Base-by-base conservation (phyloP, 2,113 vertebrate genomes). In the Polypterus senegalus region DNA sequence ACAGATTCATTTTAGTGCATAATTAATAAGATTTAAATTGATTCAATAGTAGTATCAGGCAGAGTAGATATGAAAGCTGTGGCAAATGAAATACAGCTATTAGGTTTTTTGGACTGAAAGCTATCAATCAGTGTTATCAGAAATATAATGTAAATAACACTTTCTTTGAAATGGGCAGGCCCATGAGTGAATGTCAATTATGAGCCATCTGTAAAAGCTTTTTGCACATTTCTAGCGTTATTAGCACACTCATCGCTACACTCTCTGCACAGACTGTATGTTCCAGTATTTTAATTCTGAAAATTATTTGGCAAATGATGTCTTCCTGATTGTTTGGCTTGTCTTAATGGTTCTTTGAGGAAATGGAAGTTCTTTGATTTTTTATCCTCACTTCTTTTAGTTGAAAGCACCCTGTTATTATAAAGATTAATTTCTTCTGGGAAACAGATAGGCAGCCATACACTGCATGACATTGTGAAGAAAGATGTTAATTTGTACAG, bases 141-240 rank as follows among this genome's bases (percentile, higher is more conserved):
- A 59, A 65, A 59, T 69, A 64, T 58, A 10, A 68, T 66, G 71
- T 27, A 27, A 27, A 2, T 27, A 27, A 27, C 27, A 4, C 51
- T 52, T 10, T 52, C 51, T 52, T 64, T 10, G 66, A 61, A 7
- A 61, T 59, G 61, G 70, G 69, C 70, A 76, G 71, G 66, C 58
- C 44, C 47, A 69, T 60, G 75, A 54, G 68, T 64, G 27, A 58
- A 56, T 68, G 69, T 64, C 46, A 44, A 67, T 62, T 61, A 54
- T 51, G 65, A 59, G 63, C 69, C 9, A 47, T 66, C 57, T 48
- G 58, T 57, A 60, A 70, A 58, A 55, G 4, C 61, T 61, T 27
- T 48, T 9, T 67, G 79, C 79, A 54, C 79, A 81, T 81, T 67
- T 63, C 9, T 3, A 44, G 62, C 47, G 60, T 64, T 65, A 70